These are phyloP conservation scores for Myrmecobius fasciatus DNA, from an alignment of 2,113 vertebrate species.

Conservation along the genomic window DNA sequence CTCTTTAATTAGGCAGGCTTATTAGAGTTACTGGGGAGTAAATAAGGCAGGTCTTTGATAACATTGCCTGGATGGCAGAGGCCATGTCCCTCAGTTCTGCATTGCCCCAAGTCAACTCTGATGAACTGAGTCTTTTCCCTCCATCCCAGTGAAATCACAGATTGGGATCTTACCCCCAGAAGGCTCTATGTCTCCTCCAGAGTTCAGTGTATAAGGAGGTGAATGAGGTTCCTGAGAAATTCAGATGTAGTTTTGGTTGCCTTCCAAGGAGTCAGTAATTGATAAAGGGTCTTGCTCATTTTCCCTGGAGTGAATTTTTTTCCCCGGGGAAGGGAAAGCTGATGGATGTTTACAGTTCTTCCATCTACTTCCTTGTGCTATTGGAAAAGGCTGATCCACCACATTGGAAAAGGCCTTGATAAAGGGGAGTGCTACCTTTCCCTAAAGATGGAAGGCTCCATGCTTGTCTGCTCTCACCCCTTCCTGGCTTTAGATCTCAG, in stretches of 20 bases:
- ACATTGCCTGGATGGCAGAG: background rate
- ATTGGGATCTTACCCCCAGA: background rate
- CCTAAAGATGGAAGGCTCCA: background rate
- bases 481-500: background rate
- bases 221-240: background rate
- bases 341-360: background rate
- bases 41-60: background rate
- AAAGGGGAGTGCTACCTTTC: background rate
- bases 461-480: background rate
- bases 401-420: background rate
- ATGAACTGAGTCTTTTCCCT: background rate
- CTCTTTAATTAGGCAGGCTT: background rate
- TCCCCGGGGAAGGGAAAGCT: background rate
- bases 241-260: background rate
- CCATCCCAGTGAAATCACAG: background rate
- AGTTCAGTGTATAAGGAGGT: background rate
- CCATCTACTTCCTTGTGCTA: background rate
- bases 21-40: background rate
- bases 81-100: too few species aligned
- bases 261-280: background rate
- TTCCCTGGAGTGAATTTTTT: background rate
- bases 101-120: background rate
- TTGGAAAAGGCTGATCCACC: background rate
- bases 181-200: background rate
- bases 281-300: background rate